Evolutionary conservation across 1,140 invertebrate genomes (phyloP), one percentile per base, ranked within the genome.

Genomic region (Drosophila ohnishii): DNA sequence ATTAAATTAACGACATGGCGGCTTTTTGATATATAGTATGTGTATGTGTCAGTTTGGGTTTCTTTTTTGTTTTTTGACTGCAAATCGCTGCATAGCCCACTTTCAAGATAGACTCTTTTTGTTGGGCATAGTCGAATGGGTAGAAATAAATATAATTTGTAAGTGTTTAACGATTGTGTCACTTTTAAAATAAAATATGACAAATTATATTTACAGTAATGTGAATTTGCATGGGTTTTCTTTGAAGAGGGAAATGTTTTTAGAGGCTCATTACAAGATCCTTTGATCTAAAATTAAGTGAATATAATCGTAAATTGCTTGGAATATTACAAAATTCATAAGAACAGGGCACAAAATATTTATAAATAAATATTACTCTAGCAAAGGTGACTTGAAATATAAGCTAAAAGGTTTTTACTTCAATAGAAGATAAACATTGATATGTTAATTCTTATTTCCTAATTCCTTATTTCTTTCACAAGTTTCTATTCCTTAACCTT

Each of bases 1-100:
- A 88, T 88, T 87, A 88, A 84, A 88, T 88, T 84, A 87, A 84
- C 84, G 84, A 84, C 65, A 87, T 87, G 84, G 84, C 84, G 84
- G 84, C 72, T 66, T 55, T 62, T 60, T 66, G 51, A 78, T 78
- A 73, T 55, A 42, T 35, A 37, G 51, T 55, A n/a, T 30, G 47
- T 30, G 47, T 25, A 11, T 63, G 47, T 58, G 47, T 28, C 19
- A 22, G 10, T n/a, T 51, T n/a, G 7, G 1, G 8, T 28, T 47
- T 40, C 53, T 62, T 42, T 16, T 19, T 28, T n/a, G 30, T 51
- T 11, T 32, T 25, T 50, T 16, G 10, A 7, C 8, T 22, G 55
- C 13, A n/a, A n/a, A 47, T 47, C 28, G 60, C 42, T 53, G 59
- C 71, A 45, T 60, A 62, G 19, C 40, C 42, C 63, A 51, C 61